Base-by-base conservation (phyloP, 1,140 invertebrate genomes). In the Cydia pomonella region DNA sequence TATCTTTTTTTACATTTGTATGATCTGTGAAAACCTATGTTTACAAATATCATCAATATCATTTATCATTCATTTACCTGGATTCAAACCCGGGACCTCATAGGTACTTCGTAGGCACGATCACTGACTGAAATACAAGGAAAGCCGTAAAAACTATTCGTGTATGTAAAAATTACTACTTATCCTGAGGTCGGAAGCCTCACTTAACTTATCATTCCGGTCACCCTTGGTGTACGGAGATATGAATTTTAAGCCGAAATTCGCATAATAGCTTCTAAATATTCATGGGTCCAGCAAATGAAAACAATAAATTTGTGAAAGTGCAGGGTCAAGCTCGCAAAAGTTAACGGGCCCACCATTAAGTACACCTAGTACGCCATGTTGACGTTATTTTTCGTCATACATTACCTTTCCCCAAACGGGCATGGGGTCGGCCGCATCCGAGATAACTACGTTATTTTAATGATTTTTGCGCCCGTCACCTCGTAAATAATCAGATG, bases 251-350 rank as follows among this genome's bases (percentile, higher is more conserved):
- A 71, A 50, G 53, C 73, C 75, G 77, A 75, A 77, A 76, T 64
- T 77, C 76, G 74, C 79, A 73, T 76, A 69, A 83, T 78, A 77
- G 66, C 77, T 76, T 77, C 77, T 84, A 82, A 86, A 86, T 86
- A 86, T 86, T 86, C 83, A 85, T 86, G 78, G 80, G 47, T 53
- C 72, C n/a, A 69, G 73, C 59, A 76, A 75, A 81, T 80, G 79
- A 79, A 77, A 82, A 74, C 77, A 74, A 77, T 82, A 82, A 80
- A 77, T 80, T 82, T 80, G n/a, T 75, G 21, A 74, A 77, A 75
- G 72, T 76, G 76, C 74, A 74, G 72, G 73, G 21, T 73, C 33
- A 66, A 62, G 63, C 74, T 75, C 74, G 44, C 74, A 75, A 75
- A 75, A 75, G 44, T 71, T 75, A 75, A 75, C 47, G 74, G 47